Evolutionary conservation across 2,888 invertebrate genomes (phyloP), one percentile per base, ranked within the genome.

Genomic region (Apodemia duryi): DNA sequence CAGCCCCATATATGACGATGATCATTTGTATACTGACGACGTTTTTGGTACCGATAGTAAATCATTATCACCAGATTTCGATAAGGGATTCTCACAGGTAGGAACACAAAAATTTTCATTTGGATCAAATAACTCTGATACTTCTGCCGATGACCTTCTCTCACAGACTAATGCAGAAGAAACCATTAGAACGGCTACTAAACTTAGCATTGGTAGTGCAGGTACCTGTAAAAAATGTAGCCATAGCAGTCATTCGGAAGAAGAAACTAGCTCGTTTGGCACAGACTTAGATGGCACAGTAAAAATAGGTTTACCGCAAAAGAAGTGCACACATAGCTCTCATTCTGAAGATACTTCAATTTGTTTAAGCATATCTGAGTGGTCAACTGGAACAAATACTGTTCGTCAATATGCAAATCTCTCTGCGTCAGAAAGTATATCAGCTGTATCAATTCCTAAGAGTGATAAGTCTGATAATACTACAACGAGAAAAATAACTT

Each of bases 301-400:
- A 0, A 94, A 95, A 80, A 95, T 95, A 77, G 96, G 95, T 1
- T 81, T 96, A 29, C 96, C 96, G 73, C 96, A 95, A 68, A 95
- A 96, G 76, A 96, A 96, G 79, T 96, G 96, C 77, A 96, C 96
- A 0, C 96, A 96, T 72, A 95, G 96, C 74, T 95, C 96, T 0
- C 96, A 96, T 84, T 96, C 97, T 6, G 97, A 97, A 83, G 97
- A 97, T 75, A 97, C 97, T 0, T 97, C 97, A 0, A 95, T 97
- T 80, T 97, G 97, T 28, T 86, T 97, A 43, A 97, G 97, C 76
- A 95, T 96, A 76, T 97, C 97, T 2, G 97, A 97, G 77, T 97
- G 97, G 96, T 97, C 97, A 0, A 97, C 96, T 51, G 97, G 96
- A 64, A 97, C 96, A 0, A 97, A 96, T 72, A 97, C 97, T 0